Base-by-base conservation (phyloP, 2,797 vertebrate genomes). In the Lutjanus campechanus region DNA sequence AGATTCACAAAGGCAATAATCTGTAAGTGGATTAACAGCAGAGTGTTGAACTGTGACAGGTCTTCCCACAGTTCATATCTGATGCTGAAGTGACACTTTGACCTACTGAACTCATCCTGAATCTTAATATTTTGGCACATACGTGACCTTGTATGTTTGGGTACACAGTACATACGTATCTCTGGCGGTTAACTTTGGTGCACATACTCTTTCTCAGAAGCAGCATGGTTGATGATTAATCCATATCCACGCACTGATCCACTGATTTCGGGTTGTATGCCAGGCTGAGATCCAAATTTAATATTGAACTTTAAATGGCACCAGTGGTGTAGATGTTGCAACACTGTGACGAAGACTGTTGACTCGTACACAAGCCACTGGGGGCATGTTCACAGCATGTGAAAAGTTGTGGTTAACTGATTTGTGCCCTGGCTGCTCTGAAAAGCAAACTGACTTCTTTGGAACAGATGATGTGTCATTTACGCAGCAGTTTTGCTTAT, bases 1-100 rank as follows among this genome's bases (percentile, higher is more conserved):
- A 69, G 46, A 67, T 74, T 71, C 29, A 72, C 15, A 81, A 65
- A 79, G 56, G 82, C 76, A 83, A 59, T 90, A 73, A 79, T 60
- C 43, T 64, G 25, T 60, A 19, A 65, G 65, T 22, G n/a, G 36
- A 61, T 41, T 10, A 67, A 68, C 19, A 12, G n/a, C 55, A n/a
- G 47, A 46, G 2, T 66, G 17, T 64, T 58, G 6, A 13, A 25
- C n/a, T 43, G 13, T 8, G 19, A 41, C 3, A 53, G 66, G 19
- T 43, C 12, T 58, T 76, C 12, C 22, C 17, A 12, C 54, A 6
- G 51, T 60, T 68, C 19, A 50, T 81, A 49, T 77, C 54, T 65
- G 22, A 69, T 7, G 11, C 50, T 43, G 56, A 58, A 19, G n/a
- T 44, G 0, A 36, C 12, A 46, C 12, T 53, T 70, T 51, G 2